Evolutionary conservation across 2,888 invertebrate genomes (phyloP).

Genomic region (Xylocampa areola): DNA sequence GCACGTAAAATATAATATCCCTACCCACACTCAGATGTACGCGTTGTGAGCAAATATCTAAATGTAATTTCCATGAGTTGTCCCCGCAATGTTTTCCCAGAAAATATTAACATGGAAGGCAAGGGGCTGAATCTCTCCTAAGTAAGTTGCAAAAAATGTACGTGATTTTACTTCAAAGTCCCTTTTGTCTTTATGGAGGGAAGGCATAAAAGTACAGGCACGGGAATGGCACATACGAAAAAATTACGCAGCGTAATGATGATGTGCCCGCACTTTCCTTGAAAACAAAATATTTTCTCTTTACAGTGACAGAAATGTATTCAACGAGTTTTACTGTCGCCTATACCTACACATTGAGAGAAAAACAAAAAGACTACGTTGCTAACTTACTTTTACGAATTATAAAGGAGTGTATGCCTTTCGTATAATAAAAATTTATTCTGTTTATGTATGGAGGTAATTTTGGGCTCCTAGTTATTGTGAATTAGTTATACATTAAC

Average conservation of each 20-base stretch:
- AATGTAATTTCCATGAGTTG: conserved; percentile 90
- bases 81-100: conserved; percentile 89
- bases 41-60: conserved; percentile 88
- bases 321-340: conserved; percentile 77
- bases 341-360: conserved; percentile 56
- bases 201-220: conserved; percentile 88
- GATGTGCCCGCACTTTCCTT: conserved; percentile 87
- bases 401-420: conserved; percentile 52
- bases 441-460: neutral
- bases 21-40: conserved; percentile 86
- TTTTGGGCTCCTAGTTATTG: no score
- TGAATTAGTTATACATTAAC: no score
- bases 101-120: conserved; percentile 89
- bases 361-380: conserved; percentile 52
- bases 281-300: conserved; percentile 87
- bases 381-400: conserved; percentile 65
- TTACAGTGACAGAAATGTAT: conserved; percentile 85
- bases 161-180: conserved; percentile 90
- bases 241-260: conserved; percentile 89
- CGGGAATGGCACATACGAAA: conserved; percentile 88
- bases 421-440: conserved; percentile 23
- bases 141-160: conserved; percentile 90
- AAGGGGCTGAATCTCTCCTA: conserved; percentile 89
- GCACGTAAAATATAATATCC: conserved; percentile 90
- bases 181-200: conserved; percentile 89